These are phyloP conservation scores for Philotrypesis tridentata DNA, from an alignment of 1,140 invertebrate species.

Conservation along the genomic window DNA sequence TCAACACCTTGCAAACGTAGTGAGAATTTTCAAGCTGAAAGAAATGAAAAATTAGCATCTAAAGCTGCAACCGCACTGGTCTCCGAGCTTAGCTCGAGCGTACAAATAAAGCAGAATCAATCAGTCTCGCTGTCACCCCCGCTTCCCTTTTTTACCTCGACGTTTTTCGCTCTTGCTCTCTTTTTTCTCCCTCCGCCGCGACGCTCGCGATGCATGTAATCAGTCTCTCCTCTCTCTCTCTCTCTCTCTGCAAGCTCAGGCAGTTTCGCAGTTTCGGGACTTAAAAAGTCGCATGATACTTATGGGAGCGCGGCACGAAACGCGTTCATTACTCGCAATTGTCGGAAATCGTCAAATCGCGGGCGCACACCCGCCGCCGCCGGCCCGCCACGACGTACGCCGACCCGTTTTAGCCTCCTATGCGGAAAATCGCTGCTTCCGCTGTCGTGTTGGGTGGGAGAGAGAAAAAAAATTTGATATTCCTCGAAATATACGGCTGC, in stretches of 20 bases:
- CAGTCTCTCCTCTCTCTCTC: too few relatives aligned
- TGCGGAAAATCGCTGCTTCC: slow-evolving; percentile 24
- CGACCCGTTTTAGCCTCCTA: background rate
- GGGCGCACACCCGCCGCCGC: background rate
- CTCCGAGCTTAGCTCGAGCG: background rate
- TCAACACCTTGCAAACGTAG: too few relatives aligned
- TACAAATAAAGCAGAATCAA: background rate
- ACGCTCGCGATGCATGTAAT: slow-evolving; percentile 10
- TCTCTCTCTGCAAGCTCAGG: background rate
- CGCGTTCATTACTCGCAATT: slow-evolving; percentile 40
- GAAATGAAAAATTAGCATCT: background rate
- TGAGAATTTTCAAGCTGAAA: too few relatives aligned
- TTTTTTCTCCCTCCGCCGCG: background rate
- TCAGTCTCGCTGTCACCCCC: background rate
- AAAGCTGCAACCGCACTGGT: too few relatives aligned
- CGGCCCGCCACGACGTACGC: too few relatives aligned
- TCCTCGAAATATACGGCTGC: background rate
- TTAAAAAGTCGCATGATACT: slow-evolving; percentile 37
- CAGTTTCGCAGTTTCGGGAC: slow-evolving; percentile 6
- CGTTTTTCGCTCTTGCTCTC: background rate
- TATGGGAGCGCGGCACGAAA: slow-evolving; percentile 26
- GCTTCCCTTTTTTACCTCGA: background rate
- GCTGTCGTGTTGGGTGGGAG: background rate
- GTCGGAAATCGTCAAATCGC: slow-evolving; percentile 38
- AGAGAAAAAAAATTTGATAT: background rate